A percentile compares a stretch with the other conserved stretches of the same genome.
Evolutionary conservation across 2,113 vertebrate species (phyloP).

Genomic region (Ctenomys sociabilis): DNA sequence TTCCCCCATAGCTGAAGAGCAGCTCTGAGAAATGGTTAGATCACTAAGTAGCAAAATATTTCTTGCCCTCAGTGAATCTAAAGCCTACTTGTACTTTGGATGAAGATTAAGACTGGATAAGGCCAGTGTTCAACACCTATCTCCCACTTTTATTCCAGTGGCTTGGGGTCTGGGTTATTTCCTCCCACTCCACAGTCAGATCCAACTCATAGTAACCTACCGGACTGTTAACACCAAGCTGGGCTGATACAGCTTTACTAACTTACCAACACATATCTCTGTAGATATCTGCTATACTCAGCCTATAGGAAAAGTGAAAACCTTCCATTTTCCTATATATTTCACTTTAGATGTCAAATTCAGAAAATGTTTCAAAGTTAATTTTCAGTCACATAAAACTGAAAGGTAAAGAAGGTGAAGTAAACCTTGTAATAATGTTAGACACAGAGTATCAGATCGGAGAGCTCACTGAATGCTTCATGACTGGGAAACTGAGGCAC

Average conservation of each 20-base stretch:
- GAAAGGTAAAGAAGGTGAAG: not conserved
- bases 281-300: not conserved
- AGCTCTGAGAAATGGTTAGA: not conserved
- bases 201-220: not conserved
- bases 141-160: not conserved
- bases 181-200: not conserved
- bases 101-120: too few relatives aligned
- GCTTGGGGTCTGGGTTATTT: not conserved
- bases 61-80: not conserved
- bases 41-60: not conserved
- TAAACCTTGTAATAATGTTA: not conserved
- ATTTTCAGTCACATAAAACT: not conserved
- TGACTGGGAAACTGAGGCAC: not conserved
- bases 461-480: not conserved
- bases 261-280: not conserved
- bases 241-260: not conserved
- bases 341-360: not conserved
- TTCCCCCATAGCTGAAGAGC: not conserved
- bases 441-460: not conserved
- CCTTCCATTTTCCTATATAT: not conserved
- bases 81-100: not conserved
- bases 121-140: not conserved
- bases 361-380: conserved; percentile 26
- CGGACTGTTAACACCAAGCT: not conserved
- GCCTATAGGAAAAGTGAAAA: not conserved